These are phyloP conservation scores for Callyntrura guangdongensis DNA, from an alignment of 2,888 invertebrate genomes.

Conservation along the genomic window DNA sequence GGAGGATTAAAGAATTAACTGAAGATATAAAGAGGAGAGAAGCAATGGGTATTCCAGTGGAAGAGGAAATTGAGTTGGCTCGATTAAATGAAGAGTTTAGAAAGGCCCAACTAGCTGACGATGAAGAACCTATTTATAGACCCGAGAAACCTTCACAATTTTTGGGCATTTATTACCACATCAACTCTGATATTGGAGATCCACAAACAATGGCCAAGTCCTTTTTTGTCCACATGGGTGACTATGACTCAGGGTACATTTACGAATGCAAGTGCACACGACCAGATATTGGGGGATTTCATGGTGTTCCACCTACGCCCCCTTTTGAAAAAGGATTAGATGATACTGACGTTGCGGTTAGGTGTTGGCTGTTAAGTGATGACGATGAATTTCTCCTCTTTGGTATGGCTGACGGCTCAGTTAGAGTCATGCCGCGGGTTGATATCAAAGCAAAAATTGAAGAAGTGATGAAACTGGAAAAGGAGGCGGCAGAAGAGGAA, in stretches of 20 bases:
- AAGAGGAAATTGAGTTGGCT: slow-evolving; percentile 82
- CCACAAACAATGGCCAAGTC: slow-evolving; percentile 86
- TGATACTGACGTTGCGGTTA: slow-evolving; percentile 87
- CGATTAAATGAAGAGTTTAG: slow-evolving; percentile 78
- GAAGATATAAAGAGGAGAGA: slow-evolving; percentile 85
- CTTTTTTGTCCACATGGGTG: slow-evolving; percentile 89
- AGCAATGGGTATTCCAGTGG: slow-evolving; percentile 70
- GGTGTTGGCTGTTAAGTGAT: slow-evolving; percentile 86
- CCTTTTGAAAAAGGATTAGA: slow-evolving; percentile 87
- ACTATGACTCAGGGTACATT: slow-evolving; percentile 90
- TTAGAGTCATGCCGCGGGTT: slow-evolving; percentile 86
- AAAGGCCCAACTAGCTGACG: slow-evolving; percentile 86
- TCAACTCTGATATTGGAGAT: slow-evolving; percentile 85
- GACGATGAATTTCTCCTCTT: slow-evolving; percentile 88
- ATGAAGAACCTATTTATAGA: slow-evolving; percentile 87
- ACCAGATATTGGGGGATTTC: slow-evolving; percentile 86
- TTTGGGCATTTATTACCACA: slow-evolving; percentile 87
- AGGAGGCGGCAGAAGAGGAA: slow-evolving; percentile 56
- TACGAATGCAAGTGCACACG: slow-evolving; percentile 88
- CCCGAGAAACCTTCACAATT: slow-evolving; percentile 88
- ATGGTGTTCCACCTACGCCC: slow-evolving; percentile 87
- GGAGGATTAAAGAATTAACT: slow-evolving; percentile 88
- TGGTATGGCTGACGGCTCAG: slow-evolving; percentile 89
- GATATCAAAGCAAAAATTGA: slow-evolving; percentile 56
- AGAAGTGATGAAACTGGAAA: slow-evolving; percentile 67